phyloP scores from a whole-genome alignment of 2,888 invertebrate genomes.

The Coremacera marginata region DNA sequence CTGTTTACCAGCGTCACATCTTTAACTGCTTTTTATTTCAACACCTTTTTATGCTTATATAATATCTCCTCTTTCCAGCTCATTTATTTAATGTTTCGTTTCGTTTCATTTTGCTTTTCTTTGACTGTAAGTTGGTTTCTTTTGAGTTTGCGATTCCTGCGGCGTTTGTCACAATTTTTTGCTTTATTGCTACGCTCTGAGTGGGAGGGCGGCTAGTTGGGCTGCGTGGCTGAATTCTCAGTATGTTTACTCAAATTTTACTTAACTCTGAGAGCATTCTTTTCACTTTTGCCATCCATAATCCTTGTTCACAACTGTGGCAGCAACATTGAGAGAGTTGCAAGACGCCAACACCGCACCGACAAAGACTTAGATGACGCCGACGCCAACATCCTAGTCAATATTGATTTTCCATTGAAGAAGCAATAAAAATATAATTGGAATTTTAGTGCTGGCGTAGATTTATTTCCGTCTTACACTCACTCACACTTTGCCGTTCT shows the following conservation, averaged over 20 bases:
- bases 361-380: neutral
- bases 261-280: too few relatives aligned
- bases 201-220: too few relatives aligned
- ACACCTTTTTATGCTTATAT: neutral
- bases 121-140: conserved; percentile 16
- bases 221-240: too few relatives aligned
- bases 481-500: neutral
- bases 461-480: conserved; percentile 4
- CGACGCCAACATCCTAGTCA: conserved; percentile 10
- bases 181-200: too few relatives aligned
- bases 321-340: neutral
- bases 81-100: conserved; percentile 24
- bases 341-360: neutral
- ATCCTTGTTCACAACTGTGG: neutral
- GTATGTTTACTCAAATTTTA: too few relatives aligned
- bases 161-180: too few relatives aligned
- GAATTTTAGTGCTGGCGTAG: conserved; percentile 24
- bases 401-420: conserved; percentile 38
- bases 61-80: conserved; percentile 13
- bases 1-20: neutral
- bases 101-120: neutral
- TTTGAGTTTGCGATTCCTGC: neutral
- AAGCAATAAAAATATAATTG: conserved; percentile 39
- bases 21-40: neutral
- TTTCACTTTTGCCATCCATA: too few relatives aligned